Evolutionary conservation across 2,888 invertebrate genomes (phyloP), one percentile per base, ranked within the genome.

Genomic region (Netelia melanura): DNA sequence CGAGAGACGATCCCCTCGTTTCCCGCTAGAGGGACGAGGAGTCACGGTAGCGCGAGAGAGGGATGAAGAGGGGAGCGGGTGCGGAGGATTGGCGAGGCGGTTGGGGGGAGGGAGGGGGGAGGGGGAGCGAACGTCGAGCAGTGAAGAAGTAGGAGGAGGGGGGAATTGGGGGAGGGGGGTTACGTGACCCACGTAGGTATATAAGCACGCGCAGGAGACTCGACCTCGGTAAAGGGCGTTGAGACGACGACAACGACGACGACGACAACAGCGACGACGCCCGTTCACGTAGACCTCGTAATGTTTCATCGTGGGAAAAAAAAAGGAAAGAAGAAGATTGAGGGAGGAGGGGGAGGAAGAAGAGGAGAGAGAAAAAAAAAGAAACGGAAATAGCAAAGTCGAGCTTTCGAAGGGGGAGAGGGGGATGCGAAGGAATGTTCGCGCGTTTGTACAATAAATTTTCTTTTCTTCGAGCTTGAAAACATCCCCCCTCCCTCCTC

Each of bases 211-310:
- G 67, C 68, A 61, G 48, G 56, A 54, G 44, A 44, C 23, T 80
- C 79, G 85, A 85, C 85, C 85, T 82, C 85, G 85, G 85, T 61
- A 82, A 85, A 85, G 85, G 85, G 85, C 85, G 85, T 85, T 82
- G 82, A 85, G 85, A 85, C 79, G 82, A 75, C 78, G 76, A 72
- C 30, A 44, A 70, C 62, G 67, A 71, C 70, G 30, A 72, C 11
- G 75, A n/a, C 65, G 80, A 76, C 56, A 74, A 81, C 81, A 56
- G 75, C 62, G 48, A 81, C 81, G 71, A 77, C 58, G 43, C 52
- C 43, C 70, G 62, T 72, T 48, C 81, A 76, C 79, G 81, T 81
- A 77, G 67, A 74, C 72, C 64, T 78, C 84, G 78, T 81, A 82
- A 81, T 70, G 78, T 79, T 70, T 38, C 68, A 23, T 58, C 61